Conservation (phyloP, 2,888 invertebrate species). For the Doris montereyensis region DNA sequence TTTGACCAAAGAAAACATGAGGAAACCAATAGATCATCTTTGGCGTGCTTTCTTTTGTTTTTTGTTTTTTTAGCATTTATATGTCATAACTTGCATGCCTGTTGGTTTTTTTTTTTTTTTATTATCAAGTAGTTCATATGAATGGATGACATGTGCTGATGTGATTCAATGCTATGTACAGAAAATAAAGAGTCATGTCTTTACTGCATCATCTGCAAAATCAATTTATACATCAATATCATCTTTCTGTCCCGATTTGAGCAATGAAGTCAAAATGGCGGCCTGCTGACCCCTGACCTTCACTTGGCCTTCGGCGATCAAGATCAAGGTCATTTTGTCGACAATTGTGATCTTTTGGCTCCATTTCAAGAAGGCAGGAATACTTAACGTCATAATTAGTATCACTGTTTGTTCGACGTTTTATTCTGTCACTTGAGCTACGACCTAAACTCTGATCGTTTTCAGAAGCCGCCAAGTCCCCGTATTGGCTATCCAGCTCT, state of each 20-base stretch:
- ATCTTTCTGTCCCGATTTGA: conserved; percentile 21
- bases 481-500: not conserved
- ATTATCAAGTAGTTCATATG: no score
- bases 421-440: not conserved
- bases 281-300: conserved; percentile 35
- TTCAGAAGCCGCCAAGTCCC: not conserved
- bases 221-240: conserved; percentile 37
- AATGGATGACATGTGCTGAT: no score
- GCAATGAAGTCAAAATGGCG: conserved; percentile 32
- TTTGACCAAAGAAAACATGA: no score
- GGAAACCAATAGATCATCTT: no score
- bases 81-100: no score
- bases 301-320: conserved; percentile 21
- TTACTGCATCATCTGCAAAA: no score
- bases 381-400: not conserved
- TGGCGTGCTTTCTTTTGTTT: no score
- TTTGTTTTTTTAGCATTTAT: no score
- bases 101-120: no score
- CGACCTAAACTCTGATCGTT: not conserved
- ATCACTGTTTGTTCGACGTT: not conserved
- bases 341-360: not conserved
- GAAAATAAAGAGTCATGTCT: no score
- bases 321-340: not conserved
- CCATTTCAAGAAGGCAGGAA: conserved; percentile 13
- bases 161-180: no score